These are phyloP conservation scores for Tricholaema leucomelas DNA, from an alignment of 2,113 vertebrate genomes.

Conservation along the genomic window DNA sequence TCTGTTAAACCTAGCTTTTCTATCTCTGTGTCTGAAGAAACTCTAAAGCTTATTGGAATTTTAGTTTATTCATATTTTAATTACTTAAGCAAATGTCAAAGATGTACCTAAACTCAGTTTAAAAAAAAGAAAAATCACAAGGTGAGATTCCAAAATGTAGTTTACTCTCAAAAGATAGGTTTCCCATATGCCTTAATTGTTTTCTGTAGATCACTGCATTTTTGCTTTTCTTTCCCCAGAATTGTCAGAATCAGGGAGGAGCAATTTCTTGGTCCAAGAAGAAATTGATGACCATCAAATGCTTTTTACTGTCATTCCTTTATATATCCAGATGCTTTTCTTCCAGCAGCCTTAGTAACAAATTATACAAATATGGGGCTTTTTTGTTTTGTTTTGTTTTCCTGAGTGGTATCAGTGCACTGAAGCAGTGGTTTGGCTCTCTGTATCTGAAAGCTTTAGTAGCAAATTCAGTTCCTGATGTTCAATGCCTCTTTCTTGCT, in stretches of 20 bases:
- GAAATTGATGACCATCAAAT: conserved; percentile 21
- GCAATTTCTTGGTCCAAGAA: background rate
- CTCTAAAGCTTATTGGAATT: background rate
- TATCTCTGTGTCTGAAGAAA: background rate
- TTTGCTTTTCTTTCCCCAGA: conserved; percentile 28
- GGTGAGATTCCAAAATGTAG: background rate
- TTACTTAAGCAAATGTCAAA: conserved; percentile 13
- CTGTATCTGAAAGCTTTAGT: background rate
- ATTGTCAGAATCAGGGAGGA: background rate
- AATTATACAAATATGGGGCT: background rate
- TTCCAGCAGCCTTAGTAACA: background rate
- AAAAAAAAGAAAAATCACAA: background rate
- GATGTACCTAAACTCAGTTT: background rate
- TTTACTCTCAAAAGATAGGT: conserved; percentile 13
- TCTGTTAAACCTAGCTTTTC: background rate
- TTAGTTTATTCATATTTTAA: background rate
- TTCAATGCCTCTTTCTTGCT: background rate
- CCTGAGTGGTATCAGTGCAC: background rate
- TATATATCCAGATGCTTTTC: background rate
- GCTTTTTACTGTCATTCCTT: conserved; percentile 18
- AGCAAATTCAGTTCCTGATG: background rate
- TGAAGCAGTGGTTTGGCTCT: background rate
- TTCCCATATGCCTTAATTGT: conserved; percentile 10
- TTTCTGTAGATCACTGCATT: conserved; percentile 20
- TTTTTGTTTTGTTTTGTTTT: too few species aligned